Percentiles rank a stretch among this genome's conserved stretches.
phyloP scores from a whole-genome alignment of 2,888 invertebrate species.

The Petrolisthes manimaculis region DNA sequence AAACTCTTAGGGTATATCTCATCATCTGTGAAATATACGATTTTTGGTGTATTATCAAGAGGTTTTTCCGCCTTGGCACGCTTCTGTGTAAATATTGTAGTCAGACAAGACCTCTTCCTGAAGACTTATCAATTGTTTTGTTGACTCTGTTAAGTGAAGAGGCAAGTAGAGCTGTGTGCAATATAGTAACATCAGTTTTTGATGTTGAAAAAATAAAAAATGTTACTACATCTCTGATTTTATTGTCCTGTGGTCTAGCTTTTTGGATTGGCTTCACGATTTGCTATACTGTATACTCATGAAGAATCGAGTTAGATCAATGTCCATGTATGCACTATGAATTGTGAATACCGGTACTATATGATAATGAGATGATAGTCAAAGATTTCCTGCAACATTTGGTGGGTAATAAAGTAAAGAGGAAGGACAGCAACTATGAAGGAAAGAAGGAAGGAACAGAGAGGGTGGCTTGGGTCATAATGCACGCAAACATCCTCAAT shows the following conservation, averaged over 20 bases:
- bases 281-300: no score
- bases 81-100: conserved; percentile 45
- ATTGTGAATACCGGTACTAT: no score
- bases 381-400: no score
- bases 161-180: conserved; percentile 47
- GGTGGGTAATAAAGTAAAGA: background rate
- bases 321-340: no score
- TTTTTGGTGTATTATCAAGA: conserved; percentile 14
- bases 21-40: background rate
- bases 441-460: background rate
- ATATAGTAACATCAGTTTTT: conserved; percentile 45
- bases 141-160: conserved; percentile 30
- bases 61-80: conserved; percentile 41
- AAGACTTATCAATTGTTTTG: conserved; percentile 38
- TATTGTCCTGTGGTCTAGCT: background rate
- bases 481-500: no score
- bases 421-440: background rate
- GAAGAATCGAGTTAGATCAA: no score
- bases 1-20: background rate
- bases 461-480: background rate
- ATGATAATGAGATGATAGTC: no score
- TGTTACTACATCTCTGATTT: conserved; percentile 8
- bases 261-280: background rate
- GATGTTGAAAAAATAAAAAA: conserved; percentile 46
- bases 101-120: conserved; percentile 29